phyloP scores from a whole-genome alignment of 1,140 invertebrate species.

The Lepidostoma basale region DNA sequence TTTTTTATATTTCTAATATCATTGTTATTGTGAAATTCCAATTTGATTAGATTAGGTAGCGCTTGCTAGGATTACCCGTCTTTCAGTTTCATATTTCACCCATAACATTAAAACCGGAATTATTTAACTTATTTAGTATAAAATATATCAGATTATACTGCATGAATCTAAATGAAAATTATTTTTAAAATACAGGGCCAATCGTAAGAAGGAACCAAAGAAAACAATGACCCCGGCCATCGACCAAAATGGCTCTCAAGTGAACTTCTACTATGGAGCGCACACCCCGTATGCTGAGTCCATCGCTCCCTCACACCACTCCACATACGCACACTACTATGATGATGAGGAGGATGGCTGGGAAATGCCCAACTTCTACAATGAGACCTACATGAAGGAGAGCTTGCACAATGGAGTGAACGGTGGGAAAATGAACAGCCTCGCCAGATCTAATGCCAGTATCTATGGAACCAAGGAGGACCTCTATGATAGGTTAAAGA shows the following conservation, averaged over 20 bases:
- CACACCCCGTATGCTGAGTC: constrained; percentile 90
- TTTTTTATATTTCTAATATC: too few relatives aligned
- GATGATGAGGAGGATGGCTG: constrained; percentile 94
- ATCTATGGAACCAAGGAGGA: constrained; percentile 96
- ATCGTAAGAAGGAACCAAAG: constrained; percentile 84
- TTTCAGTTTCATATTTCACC: too few relatives aligned
- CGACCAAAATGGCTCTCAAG: constrained; percentile 88
- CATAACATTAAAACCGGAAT: too few relatives aligned
- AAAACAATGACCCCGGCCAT: constrained; percentile 84
- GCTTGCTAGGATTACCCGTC: too few relatives aligned
- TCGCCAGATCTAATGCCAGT: constrained; percentile 89
- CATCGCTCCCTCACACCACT: constrained; percentile 93
- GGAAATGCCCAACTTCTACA: constrained; percentile 98
- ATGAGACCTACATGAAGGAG: constrained; percentile 96
- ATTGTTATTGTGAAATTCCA: too few relatives aligned
- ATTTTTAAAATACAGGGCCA: constrained; percentile 62
- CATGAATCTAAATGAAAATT: neutral
- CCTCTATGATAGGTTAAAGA: constrained; percentile 92
- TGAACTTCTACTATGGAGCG: constrained; percentile 95
- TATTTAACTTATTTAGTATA: too few relatives aligned
- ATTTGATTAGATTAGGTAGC: too few relatives aligned
- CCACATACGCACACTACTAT: constrained; percentile 94
- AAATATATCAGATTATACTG: too few relatives aligned
- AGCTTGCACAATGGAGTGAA: constrained; percentile 78
- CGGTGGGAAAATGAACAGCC: constrained; percentile 85